Evolutionary conservation across 1,140 invertebrate genomes (phyloP), one percentile per base, ranked within the genome.

Genomic region (Helicoverpa zea): DNA sequence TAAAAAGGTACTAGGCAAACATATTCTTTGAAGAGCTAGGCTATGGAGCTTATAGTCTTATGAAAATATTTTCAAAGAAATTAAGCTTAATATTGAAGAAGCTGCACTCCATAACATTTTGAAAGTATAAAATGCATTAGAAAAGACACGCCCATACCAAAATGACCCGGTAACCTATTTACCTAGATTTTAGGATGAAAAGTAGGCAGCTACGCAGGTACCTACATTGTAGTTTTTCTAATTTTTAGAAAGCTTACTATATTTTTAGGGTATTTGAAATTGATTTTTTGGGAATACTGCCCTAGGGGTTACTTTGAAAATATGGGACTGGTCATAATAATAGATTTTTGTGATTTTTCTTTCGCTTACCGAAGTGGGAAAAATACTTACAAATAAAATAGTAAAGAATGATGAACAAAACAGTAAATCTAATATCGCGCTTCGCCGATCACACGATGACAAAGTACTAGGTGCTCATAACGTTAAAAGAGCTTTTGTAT

Each of bases 391-490:
- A 43, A 43, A 43, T 12, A 74, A 18, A 30, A 14, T 18, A 16
- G 5, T 43, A 43, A 47, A 35, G 29, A 54, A 18, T 23, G 47
- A 52, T 23, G 59, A 35, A 64, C 13, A 43, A 56, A 43, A 58
- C 23, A 61, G 73, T 61, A 59, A 49, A 68, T 68, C 16, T 61
- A 61, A 75, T 5, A 75, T 47, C 51, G 61, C 73, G 58, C 75
- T 79, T 70, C 64, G 43, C 64, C 35, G 64, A 51, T 47, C 63
- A 63, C 35, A 78, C 29, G 18, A 23, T 14, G 84, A 83, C 82
- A 84, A 87, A 85, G 84, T 89, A 91, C 90, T 82, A 91, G 90
- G 88, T 83, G 70, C 30, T 72, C 85, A 91, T 88, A 88, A 84
- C 49, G 51, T 14, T 73, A 59, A 54, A 82, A 79, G 72, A 79